Percentiles rank a stretch among this genome's conserved stretches.
Conservation (phyloP, 2,888 invertebrate species). For the Drosophila subsilvestris region DNA sequence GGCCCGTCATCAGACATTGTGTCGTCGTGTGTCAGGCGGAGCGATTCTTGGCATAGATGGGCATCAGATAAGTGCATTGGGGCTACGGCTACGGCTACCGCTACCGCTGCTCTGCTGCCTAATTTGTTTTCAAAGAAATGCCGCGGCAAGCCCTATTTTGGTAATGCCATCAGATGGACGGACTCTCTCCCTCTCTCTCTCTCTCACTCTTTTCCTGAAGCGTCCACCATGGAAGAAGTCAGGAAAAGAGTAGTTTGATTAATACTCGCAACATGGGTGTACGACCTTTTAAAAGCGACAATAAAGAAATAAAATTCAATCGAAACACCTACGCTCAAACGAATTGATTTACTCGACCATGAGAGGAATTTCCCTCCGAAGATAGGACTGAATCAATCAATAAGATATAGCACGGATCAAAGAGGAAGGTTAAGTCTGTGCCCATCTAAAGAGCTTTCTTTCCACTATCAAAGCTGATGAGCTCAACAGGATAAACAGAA, state of each 20-base stretch:
- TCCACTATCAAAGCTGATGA: background rate
- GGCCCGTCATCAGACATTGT: constrained; percentile 62
- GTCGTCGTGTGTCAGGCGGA: constrained; percentile 54
- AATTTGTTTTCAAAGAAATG: constrained; percentile 49
- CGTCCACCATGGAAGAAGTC: constrained; percentile 5
- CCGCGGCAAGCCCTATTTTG: constrained; percentile 46
- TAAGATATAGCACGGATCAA: background rate
- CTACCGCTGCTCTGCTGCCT: constrained; percentile 43
- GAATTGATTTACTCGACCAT: background rate
- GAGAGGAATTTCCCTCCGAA: background rate
- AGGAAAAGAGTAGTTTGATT: constrained; percentile 36
- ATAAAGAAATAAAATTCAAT: constrained; percentile 19
- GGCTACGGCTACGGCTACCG: constrained; percentile 7
- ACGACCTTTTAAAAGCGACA: constrained; percentile 24
- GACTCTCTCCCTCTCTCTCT: constrained; percentile 19
- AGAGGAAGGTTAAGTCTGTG: background rate
- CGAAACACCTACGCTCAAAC: background rate
- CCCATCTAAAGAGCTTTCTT: background rate
- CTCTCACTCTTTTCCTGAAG: background rate
- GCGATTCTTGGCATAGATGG: constrained; percentile 61
- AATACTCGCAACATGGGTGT: constrained; percentile 27
- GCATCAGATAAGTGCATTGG: constrained; percentile 55
- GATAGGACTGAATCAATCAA: background rate
- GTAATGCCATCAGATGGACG: constrained; percentile 32
- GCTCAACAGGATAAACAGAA: background rate